Conservation (phyloP, 2,888 invertebrate genomes). For the Oscheius sp. region DNA sequence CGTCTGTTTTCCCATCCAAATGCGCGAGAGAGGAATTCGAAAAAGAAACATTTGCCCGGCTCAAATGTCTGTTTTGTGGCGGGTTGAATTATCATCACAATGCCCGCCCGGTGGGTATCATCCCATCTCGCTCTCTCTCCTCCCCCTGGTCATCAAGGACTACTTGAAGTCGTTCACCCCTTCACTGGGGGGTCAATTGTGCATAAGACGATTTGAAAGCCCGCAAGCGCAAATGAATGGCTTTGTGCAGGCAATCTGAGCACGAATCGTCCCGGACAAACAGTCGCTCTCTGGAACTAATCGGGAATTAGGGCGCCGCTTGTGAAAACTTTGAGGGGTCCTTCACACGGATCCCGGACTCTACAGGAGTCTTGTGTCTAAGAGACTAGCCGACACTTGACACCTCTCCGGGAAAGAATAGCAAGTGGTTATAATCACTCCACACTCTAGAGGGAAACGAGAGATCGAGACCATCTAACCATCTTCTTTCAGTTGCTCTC, state of each 20-base stretch:
- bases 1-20: too few species aligned
- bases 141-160: conserved; percentile 17
- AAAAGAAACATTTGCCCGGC: too few species aligned
- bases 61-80: not conserved
- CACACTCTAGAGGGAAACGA: not conserved
- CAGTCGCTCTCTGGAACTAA: not conserved
- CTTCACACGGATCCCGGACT: not conserved
- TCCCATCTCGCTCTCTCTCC: not conserved
- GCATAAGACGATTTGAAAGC: not conserved
- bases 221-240: conserved; percentile 7
- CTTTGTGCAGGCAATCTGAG: conserved; percentile 6
- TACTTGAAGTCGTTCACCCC: conserved; percentile 24
- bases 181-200: conserved; percentile 24
- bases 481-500: conserved; percentile 45
- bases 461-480: not conserved
- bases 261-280: not conserved
- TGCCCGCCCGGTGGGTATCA: not conserved
- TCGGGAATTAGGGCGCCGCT: conserved; percentile 9
- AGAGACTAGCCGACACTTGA: conserved; percentile 31
- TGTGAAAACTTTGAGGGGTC: conserved; percentile 5
- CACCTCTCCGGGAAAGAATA: conserved; percentile 27
- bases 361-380: not conserved
- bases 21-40: too few species aligned
- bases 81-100: conserved; percentile 26
- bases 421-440: conserved; percentile 33